These are phyloP conservation scores for Oncorhynchus tshawytscha DNA, from an alignment of 2,113 vertebrate genomes.

Conservation along the genomic window DNA sequence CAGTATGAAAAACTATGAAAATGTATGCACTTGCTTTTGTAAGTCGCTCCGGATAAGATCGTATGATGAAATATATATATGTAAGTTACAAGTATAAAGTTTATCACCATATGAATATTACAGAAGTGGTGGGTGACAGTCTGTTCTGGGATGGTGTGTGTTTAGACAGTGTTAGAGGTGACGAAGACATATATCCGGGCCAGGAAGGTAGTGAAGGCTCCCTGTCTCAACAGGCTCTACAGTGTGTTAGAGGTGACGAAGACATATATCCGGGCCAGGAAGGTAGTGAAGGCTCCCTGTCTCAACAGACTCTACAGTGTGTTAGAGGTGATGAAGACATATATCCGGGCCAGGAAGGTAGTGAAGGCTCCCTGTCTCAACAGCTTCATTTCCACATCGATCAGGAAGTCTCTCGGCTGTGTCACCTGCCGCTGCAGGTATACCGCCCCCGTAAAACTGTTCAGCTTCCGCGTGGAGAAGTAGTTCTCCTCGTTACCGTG, in stretches of 20 bases:
- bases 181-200: no score
- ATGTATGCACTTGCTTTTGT: no score
- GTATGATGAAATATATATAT: no score
- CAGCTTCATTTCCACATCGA: conserved; percentile 95
- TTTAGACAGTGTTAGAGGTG: no score
- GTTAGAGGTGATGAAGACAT: conserved; percentile 87
- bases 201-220: no score
- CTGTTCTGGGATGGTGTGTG: no score
- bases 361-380: conserved; percentile 86
- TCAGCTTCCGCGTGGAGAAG: conserved; percentile 86
- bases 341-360: conserved; percentile 87
- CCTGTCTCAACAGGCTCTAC: no score
- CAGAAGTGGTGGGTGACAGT: no score
- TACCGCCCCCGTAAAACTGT: conserved; percentile 85
- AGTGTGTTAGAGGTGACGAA: conserved; percentile 72
- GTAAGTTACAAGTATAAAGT: background rate
- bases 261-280: conserved; percentile 79
- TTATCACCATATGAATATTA: conserved; percentile 57
- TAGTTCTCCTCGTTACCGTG: conserved; percentile 86
- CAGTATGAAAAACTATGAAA: no score
- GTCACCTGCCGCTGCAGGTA: conserved; percentile 82
- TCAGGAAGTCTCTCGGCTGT: conserved; percentile 84
- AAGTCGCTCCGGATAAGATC: no score
- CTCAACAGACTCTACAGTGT: conserved; percentile 72
- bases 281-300: conserved; percentile 82